Conservation (phyloP, 1,140 invertebrate species). For the Drosophila burlai region DNA sequence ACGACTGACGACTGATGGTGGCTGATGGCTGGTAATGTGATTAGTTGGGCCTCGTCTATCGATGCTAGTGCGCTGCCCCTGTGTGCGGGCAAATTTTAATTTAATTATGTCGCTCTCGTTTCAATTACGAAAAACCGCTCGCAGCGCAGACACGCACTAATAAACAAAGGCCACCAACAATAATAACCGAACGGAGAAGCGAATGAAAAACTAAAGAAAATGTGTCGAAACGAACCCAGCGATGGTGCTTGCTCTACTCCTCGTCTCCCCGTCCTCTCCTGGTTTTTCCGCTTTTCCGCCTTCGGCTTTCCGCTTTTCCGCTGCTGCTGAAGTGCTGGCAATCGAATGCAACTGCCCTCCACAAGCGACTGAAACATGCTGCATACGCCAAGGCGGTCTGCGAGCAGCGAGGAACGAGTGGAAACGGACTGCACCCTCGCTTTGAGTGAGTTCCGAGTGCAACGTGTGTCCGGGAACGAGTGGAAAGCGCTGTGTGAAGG, state of each 20-base stretch:
- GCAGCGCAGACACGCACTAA: constrained; percentile 75
- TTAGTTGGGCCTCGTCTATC: constrained; percentile 70
- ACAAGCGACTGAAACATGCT: constrained; percentile 57
- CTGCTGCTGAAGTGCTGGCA: constrained; percentile 47
- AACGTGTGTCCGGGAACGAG: constrained; percentile 44
- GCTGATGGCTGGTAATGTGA: constrained; percentile 74
- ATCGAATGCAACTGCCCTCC: constrained; percentile 68
- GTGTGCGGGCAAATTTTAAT: constrained; percentile 73
- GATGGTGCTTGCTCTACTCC: constrained; percentile 16
- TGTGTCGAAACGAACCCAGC: constrained; percentile 41
- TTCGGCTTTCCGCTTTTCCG: constrained; percentile 4
- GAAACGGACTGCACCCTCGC: constrained; percentile 10
- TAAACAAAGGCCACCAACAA: constrained; percentile 71
- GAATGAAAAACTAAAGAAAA: constrained; percentile 30
- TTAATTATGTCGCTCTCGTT: constrained; percentile 75
- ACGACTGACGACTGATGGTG: constrained; percentile 29
- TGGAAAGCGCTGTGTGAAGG: neutral
- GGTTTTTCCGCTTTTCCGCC: constrained; percentile 3
- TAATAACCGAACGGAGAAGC: constrained; percentile 63
- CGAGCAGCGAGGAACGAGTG: constrained; percentile 33
- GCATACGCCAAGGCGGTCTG: constrained; percentile 50
- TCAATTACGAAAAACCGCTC: constrained; percentile 70
- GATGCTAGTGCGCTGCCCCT: constrained; percentile 42
- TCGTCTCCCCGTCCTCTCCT: constrained; percentile 20
- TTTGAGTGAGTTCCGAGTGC: constrained; percentile 40